Evolutionary conservation across 2,113 vertebrate species (phyloP).

Genomic region (Cyanoderma ruficeps): DNA sequence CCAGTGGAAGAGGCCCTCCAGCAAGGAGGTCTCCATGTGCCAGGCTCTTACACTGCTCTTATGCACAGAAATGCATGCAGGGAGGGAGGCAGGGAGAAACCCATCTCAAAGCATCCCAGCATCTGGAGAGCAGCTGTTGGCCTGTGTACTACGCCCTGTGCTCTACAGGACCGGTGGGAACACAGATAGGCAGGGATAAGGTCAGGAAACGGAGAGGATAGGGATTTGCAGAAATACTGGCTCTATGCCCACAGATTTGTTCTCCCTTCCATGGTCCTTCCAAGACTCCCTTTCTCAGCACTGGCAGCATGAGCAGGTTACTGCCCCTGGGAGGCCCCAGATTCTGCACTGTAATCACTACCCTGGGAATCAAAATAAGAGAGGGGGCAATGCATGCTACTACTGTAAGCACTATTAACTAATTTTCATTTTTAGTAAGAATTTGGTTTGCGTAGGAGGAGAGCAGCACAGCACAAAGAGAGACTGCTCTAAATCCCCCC

Average conservation of each 20-base stretch:
- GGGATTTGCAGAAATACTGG: constrained; percentile 52
- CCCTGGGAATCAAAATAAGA: constrained; percentile 41
- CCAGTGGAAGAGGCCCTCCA: neutral
- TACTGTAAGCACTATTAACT: constrained; percentile 34
- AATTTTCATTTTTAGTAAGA: constrained; percentile 63
- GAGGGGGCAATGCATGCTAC: constrained; percentile 27
- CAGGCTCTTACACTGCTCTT: neutral
- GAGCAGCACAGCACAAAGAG: constrained; percentile 45
- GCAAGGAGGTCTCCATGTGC: neutral
- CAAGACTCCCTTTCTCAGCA: constrained; percentile 20
- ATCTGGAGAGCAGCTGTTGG: constrained; percentile 61
- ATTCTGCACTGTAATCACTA: neutral
- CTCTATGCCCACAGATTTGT: neutral
- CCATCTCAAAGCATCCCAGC: constrained; percentile 15
- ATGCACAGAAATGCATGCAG: neutral
- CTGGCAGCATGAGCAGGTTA: constrained; percentile 27
- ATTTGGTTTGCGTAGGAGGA: constrained; percentile 39
- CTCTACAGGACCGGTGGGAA: constrained; percentile 32
- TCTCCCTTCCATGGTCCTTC: constrained; percentile 34
- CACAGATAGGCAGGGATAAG: neutral
- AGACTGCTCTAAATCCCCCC: constrained; percentile 25
- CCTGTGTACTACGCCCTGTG: neutral
- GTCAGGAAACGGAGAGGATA: constrained; percentile 23
- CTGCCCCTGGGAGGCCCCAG: neutral
- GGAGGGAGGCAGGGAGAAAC: neutral